A percentile compares a stretch with the other conserved stretches of the same genome.
phyloP scores from a whole-genome alignment of 2,113 vertebrate genomes.

The Cinclus mexicanus region DNA sequence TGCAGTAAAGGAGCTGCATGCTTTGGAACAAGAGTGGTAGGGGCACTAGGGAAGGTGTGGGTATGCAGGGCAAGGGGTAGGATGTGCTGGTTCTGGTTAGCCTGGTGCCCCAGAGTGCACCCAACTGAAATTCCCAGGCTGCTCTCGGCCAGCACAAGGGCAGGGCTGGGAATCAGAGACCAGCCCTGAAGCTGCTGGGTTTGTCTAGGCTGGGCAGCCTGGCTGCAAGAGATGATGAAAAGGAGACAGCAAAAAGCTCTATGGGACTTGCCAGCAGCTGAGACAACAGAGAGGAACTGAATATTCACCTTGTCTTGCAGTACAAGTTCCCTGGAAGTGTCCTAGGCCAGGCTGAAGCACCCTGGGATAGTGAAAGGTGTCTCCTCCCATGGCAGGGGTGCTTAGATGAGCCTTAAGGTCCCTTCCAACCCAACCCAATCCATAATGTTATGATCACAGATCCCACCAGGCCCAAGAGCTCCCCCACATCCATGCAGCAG shows the following conservation, averaged over 20 bases:
- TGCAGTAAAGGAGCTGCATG: background rate
- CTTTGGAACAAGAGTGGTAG: background rate
- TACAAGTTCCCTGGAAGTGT: background rate
- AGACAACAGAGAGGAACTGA: background rate
- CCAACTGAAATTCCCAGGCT: background rate
- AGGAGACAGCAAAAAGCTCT: background rate
- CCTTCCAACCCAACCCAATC: background rate
- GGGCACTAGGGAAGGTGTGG: background rate
- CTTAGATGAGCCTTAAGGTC: background rate
- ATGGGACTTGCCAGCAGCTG: background rate
- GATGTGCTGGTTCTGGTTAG: background rate
- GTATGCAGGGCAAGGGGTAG: background rate
- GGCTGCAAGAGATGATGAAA: background rate
- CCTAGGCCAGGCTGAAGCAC: background rate
- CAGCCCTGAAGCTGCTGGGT: background rate
- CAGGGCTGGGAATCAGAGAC: background rate
- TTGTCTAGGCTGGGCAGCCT: background rate
- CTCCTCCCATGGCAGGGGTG: background rate
- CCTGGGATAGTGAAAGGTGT: background rate
- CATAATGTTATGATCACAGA: rapidly evolving
- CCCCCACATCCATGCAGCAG: background rate
- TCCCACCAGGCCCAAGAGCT: background rate
- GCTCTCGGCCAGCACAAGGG: background rate
- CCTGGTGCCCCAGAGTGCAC: background rate
- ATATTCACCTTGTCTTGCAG: background rate